Evolutionary conservation across 2,797 vertebrate species (phyloP), one percentile per base, ranked within the genome.

Genomic region (Ctenopoma multispine): DNA sequence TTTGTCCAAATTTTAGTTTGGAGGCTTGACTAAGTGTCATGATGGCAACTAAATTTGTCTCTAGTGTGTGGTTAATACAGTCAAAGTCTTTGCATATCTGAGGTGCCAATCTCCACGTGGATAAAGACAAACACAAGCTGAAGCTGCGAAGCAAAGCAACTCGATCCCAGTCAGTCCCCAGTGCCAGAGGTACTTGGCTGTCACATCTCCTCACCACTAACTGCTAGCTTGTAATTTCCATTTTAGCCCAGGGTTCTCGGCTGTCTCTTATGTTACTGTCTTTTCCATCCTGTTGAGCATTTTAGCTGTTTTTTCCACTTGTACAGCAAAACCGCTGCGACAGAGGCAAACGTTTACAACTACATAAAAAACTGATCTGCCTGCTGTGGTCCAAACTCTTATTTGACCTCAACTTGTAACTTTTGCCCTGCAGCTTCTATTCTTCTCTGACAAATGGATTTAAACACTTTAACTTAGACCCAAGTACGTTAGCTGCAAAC

Each of bases 131-230:
- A 74, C 72, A 69, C 24, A 46, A 70, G 69, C 63, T 50, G 54
- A 50, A 73, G 71, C 66, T 63, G 82, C 78, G 82, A 86, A 76
- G 63, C 69, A 14, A 58, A 4, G 82, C 63, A 75, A 83, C 79
- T 60, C n/a, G 59, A 82, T 87, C 77, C 47, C 36, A 9, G 38
- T 70, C 67, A 2, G 31, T 69, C 62, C 38, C 12, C 59, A 0
- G n/a, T 36, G 80, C 84, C 90, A 89, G 81, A 87, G 81, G 82
- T 59, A 71, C 80, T 90, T 89, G 90, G 88, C 90, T 88, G 90
- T 89, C 80, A 87, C 79, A 49, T 24, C 46, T 56, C 65, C 79
- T 86, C 75, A 79, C 91, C 91, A 85, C 92, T 92, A 92, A 93
- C 56, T 89, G 83, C 90, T 87, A 75, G 79, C 80, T 82, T 82